Evolutionary conservation across 2,888 invertebrate species (phyloP), one percentile per base, ranked within the genome.

Genomic region (Chrysolina oricalcia): DNA sequence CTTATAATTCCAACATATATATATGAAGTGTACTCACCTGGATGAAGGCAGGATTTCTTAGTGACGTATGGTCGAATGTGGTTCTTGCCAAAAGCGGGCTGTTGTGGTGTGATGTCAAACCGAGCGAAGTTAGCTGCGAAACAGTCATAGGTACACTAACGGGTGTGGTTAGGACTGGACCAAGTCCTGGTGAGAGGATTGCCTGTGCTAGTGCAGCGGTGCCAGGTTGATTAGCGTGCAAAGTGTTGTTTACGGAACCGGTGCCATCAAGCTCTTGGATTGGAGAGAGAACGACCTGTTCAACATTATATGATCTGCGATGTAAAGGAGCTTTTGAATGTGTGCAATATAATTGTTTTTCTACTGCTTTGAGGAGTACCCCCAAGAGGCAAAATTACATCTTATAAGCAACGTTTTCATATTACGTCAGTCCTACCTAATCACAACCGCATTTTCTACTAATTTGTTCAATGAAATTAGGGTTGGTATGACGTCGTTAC

Each of bases 231-330:
- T 94, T 85, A 40, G 94, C 91, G 86, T 94, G 94, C 81, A 94
- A 87, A 64, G 94, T 94, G 85, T 93, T 94, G 86, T 94, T 93
- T 66, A 93, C 93, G 0, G 94, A 94, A 65, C 87, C 86, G 48
- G 92, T 92, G 78, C 94, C 93, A 83, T 96, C 96, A 81, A 94
- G 90, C 89, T 96, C 96, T 87, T 95, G 95, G 77, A 96, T 96
- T 0, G 96, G 96, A 1, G 95, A 95, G 17, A 96, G 89, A 53
- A 95, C 92, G 40, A 96, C 95, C 84, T 95, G 93, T 13, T 71
- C 41, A 63, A 67, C 23, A 71, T 46, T 11, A 72, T 19, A 64
- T 62, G 9, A 35, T 35, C 35, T 3, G 8, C 8, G 35, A 35
- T 35, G 35, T 35, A 35, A 6, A 35, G 6, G 35, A 35, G 8